Evolutionary conservation across 1,140 invertebrate genomes (phyloP), one percentile per base, ranked within the genome.

Genomic region (Sarcophaga peregrina): DNA sequence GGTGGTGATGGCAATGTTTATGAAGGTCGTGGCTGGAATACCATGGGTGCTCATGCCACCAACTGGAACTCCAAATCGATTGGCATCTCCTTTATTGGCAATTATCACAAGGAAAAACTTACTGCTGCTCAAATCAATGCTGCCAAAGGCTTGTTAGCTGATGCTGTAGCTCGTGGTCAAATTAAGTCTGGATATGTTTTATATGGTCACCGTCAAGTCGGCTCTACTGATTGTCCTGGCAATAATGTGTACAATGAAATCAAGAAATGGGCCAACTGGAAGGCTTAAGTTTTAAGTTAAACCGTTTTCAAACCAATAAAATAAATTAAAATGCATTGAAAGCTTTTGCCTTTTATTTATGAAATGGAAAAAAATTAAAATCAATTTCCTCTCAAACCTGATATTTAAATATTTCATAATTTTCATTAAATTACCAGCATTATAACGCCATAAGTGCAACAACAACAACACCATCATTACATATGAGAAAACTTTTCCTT

Each of bases 21-120:
- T 85, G 94, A 95, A 86, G 95, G 94, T 5, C 92, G 95, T 11
- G 95, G 95, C 6, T 96, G 95, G 95, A 91, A 92, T 17, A 87
- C 88, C 0, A 83, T 92, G 0, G 95, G 95, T 0, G 93, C 94
- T 0, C 95, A 96, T 85, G 92, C 94, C 4, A 88, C 91, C 9
- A 92, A 91, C 68, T 95, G 94, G 88, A 96, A 96, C 86, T 86
- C 85, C 47, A 92, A 93, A 80, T 93, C 93, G 82, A 91, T 95
- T 45, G 94, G 94, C 20, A 93, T 95, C 84, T 94, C 93, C 81
- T 87, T 95, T n/a, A 92, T 94, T 85, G 93, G 93, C 82, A 92
- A 92, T 83, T 93, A 92, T 88, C 90, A 89, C 86, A 88, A 74
- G 82, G 50, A 86, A 73, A 86, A 82, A 25, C 80, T 88, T 0